phyloP scores from a whole-genome alignment of 1,140 invertebrate genomes.

The Zeugodacus cucurbitae region DNA sequence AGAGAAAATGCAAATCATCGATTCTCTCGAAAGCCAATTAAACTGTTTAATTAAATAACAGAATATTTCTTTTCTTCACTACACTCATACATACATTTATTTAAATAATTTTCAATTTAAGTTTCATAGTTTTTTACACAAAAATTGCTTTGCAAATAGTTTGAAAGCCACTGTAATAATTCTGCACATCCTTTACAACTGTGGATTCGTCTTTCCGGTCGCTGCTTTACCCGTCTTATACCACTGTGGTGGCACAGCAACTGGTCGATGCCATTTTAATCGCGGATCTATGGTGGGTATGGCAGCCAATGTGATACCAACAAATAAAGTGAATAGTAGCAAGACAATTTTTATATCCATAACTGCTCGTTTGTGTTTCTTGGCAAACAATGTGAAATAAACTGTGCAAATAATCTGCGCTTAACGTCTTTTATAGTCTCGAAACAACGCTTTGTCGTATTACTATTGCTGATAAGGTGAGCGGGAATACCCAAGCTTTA shows the following conservation, averaged over 20 bases:
- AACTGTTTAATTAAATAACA: too few relatives aligned
- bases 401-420: background rate
- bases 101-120: too few relatives aligned
- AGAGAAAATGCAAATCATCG: too few relatives aligned
- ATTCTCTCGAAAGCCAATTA: too few relatives aligned
- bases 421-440: background rate
- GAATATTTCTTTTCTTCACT: too few relatives aligned
- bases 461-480: background rate
- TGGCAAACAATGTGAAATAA: background rate
- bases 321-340: background rate
- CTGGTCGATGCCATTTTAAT: background rate
- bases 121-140: too few relatives aligned
- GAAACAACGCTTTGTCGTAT: background rate
- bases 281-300: background rate
- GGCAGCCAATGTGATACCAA: background rate
- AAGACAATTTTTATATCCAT: background rate
- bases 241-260: background rate
- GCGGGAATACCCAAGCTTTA: background rate
- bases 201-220: too few relatives aligned
- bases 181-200: too few relatives aligned
- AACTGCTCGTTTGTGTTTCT: background rate
- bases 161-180: too few relatives aligned
- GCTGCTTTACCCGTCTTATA: background rate
- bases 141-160: too few relatives aligned
- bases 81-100: too few relatives aligned